A percentile compares a stretch with the other conserved stretches of the same genome.
phyloP scores from a whole-genome alignment of 2,113 vertebrate genomes.

The Emydura subglobosa region DNA sequence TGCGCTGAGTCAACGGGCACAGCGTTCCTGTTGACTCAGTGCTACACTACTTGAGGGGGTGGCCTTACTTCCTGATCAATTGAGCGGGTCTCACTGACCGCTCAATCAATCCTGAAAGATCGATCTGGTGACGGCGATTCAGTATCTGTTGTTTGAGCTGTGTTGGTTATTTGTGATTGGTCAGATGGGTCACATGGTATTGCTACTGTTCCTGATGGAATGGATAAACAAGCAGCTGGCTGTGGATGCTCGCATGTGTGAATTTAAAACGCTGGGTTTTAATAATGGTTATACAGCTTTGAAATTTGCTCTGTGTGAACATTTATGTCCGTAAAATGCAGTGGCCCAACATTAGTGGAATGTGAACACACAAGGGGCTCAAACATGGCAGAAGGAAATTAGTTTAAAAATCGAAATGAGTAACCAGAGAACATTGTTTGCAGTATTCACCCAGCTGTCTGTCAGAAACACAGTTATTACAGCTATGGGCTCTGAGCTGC shows the following conservation, averaged over 20 bases:
- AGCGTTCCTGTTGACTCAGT: no score
- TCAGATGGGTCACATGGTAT: not conserved
- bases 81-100: no score
- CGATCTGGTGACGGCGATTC: no score
- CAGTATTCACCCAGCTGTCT: not conserved
- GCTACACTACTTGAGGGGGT: no score
- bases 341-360: fast-evolving
- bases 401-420: slow-evolving; percentile 10
- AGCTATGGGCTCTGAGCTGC: not conserved
- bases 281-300: not conserved
- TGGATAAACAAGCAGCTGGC: not conserved
- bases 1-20: no score
- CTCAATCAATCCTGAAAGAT: no score
- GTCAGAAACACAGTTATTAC: not conserved
- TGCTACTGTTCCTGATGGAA: not conserved
- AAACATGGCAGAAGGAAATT: not conserved
- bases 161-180: not conserved
- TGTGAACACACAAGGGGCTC: not conserved
- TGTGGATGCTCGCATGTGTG: not conserved
- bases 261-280: not conserved
- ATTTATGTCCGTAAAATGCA: not conserved
- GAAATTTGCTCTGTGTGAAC: not conserved
- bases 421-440: not conserved
- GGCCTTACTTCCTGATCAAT: no score
- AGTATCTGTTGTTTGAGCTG: not conserved